Percentiles rank a stretch among this genome's conserved stretches.
phyloP scores from a whole-genome alignment of 2,888 invertebrate genomes.

The Morpho helenor region DNA sequence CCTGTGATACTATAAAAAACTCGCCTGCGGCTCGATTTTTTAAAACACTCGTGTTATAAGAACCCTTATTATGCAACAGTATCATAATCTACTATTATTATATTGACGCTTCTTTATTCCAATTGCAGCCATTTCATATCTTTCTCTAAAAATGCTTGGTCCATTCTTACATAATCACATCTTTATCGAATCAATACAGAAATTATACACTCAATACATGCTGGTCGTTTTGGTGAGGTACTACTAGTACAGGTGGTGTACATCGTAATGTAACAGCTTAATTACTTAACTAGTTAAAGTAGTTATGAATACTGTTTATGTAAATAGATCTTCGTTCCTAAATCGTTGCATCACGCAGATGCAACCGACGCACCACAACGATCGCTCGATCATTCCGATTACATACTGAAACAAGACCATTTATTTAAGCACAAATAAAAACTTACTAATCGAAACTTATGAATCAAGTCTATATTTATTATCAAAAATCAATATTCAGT shows the following conservation, averaged over 20 bases:
- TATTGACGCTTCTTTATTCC: no score
- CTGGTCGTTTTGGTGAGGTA: slow-evolving; percentile 24
- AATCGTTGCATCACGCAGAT: slow-evolving; percentile 53
- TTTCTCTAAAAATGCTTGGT: slow-evolving; percentile 28
- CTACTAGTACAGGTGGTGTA: slow-evolving; percentile 20
- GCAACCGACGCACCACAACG: slow-evolving; percentile 43
- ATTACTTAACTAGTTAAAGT: slow-evolving; percentile 50
- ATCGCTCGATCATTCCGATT: slow-evolving; percentile 45
- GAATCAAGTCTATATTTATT: no score
- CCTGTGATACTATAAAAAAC: no score
- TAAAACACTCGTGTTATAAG: no score
- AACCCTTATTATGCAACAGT: no score
- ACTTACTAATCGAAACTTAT: no score
- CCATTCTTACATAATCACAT: slow-evolving; percentile 1
- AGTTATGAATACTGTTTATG: slow-evolving; percentile 74
- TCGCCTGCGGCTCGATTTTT: no score
- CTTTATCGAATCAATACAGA: background rate
- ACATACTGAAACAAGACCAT: slow-evolving; percentile 49
- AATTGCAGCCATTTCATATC: background rate
- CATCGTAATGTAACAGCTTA: slow-evolving; percentile 21
- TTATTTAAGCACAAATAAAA: no score
- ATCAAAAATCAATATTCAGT: no score
- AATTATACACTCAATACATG: slow-evolving; percentile 7
- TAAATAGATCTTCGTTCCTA: slow-evolving; percentile 73
- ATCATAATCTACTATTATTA: no score